Evolutionary conservation across 2,888 invertebrate species (phyloP).

Genomic region (Tribolium freemani): DNA sequence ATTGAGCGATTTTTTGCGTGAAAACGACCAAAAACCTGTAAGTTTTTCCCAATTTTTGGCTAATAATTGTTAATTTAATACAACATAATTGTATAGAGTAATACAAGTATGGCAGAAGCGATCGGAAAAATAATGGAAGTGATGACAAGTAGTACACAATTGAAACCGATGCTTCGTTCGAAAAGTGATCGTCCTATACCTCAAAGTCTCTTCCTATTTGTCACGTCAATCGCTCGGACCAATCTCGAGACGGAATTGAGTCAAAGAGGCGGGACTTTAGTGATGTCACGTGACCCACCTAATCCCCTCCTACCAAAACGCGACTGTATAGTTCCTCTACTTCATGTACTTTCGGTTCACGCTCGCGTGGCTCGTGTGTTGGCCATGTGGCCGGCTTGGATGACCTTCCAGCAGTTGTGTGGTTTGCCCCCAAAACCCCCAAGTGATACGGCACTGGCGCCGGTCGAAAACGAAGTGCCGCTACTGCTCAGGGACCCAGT

Average conservation of each 20-base stretch:
- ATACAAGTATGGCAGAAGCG: constrained; percentile 85
- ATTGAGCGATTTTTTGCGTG: constrained; percentile 75
- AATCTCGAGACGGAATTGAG: constrained; percentile 94
- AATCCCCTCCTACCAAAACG: constrained; percentile 81
- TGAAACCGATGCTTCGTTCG: constrained; percentile 84
- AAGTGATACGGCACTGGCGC: constrained; percentile 63
- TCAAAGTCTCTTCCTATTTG: constrained; percentile 88
- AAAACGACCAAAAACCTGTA: constrained; percentile 78
- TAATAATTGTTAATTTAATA: background rate
- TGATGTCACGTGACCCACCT: constrained; percentile 64
- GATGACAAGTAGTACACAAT: constrained; percentile 89
- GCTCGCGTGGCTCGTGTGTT: constrained; percentile 79
- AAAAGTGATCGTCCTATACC: constrained; percentile 76
- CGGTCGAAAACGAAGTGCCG: constrained; percentile 78
- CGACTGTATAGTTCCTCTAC: constrained; percentile 88
- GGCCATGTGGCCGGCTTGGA: constrained; percentile 74
- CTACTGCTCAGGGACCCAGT: constrained; percentile 88
- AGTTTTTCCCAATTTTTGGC: constrained; percentile 54
- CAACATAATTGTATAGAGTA: constrained; percentile 69
- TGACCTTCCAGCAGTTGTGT: constrained; percentile 70
- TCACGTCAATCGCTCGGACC: constrained; percentile 89
- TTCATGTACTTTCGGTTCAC: constrained; percentile 90
- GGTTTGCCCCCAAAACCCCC: constrained; percentile 65
- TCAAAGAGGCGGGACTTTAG: constrained; percentile 87
- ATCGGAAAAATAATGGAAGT: constrained; percentile 95